phyloP scores from a whole-genome alignment of 2,797 vertebrate species.

The Leucoraja ocellata region DNA sequence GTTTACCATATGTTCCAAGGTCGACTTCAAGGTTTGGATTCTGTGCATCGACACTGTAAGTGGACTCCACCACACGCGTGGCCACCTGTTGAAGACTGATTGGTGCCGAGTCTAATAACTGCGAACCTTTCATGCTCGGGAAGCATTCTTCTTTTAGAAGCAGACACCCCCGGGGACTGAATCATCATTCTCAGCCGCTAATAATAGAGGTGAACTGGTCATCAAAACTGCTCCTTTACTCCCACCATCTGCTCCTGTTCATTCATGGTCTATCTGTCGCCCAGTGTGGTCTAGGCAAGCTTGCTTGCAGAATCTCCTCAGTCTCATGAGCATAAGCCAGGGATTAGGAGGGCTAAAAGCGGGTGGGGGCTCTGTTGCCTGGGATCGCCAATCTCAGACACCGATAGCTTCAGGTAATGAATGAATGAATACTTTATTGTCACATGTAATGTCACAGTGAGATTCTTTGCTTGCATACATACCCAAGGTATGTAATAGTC shows the following conservation, averaged over 20 bases:
- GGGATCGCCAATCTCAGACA: neutral
- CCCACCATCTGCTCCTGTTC: neutral
- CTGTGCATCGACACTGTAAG: neutral
- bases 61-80: neutral
- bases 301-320: neutral
- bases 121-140: neutral
- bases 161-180: neutral
- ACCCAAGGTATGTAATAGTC: no score
- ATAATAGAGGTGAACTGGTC: neutral
- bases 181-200: neutral
- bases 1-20: neutral
- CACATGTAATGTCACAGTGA: no score
- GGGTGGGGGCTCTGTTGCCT: neutral
- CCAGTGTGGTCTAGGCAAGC: neutral
- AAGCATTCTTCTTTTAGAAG: neutral
- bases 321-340: neutral
- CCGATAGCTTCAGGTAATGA: neutral
- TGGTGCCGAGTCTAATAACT: neutral
- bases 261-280: neutral
- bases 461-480: no score
- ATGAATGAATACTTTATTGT: no score
- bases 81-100: slow-evolving; percentile 6
- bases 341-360: neutral
- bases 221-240: neutral
- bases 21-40: neutral